Conservation (phyloP, 37 sponge, comb jelly and placozoan genomes). For the Tethya wilhelma region DNA sequence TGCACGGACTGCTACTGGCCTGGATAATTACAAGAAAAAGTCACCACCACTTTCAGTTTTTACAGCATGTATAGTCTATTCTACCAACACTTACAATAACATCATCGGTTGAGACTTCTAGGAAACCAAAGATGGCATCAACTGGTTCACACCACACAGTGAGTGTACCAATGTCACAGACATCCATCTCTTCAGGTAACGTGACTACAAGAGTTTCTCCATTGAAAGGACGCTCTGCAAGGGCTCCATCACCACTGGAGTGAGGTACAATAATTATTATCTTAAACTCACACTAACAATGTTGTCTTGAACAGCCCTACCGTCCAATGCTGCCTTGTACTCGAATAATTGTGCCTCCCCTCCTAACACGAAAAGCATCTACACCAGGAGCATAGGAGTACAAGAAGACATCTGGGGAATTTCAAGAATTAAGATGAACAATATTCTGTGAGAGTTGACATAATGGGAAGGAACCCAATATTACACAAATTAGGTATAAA, state of each 20-base stretch:
- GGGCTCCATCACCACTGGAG: neutral
- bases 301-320: neutral
- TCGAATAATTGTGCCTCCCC: neutral
- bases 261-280: neutral
- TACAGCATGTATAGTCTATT: too few species aligned
- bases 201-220: neutral
- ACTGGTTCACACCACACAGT: slow-evolving; percentile 48
- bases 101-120: neutral
- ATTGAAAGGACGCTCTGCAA: neutral
- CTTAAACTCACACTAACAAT: neutral
- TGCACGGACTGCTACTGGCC: too few species aligned
- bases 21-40: too few species aligned
- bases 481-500: neutral
- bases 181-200: slow-evolving; percentile 4
- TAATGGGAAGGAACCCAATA: too few species aligned
- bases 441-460: too few species aligned
- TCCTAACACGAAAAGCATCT: too few species aligned
- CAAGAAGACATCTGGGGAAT: too few species aligned
- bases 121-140: slow-evolving; percentile 1
- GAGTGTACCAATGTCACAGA: slow-evolving; percentile 39
- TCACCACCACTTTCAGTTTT: too few species aligned
- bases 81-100: slow-evolving; percentile 39
- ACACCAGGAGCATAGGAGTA: too few species aligned
- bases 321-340: neutral
- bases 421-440: too few species aligned